Evolutionary conservation across 2,888 invertebrate genomes (phyloP), one percentile per base, ranked within the genome.

Genomic region (Acleris sparsana): DNA sequence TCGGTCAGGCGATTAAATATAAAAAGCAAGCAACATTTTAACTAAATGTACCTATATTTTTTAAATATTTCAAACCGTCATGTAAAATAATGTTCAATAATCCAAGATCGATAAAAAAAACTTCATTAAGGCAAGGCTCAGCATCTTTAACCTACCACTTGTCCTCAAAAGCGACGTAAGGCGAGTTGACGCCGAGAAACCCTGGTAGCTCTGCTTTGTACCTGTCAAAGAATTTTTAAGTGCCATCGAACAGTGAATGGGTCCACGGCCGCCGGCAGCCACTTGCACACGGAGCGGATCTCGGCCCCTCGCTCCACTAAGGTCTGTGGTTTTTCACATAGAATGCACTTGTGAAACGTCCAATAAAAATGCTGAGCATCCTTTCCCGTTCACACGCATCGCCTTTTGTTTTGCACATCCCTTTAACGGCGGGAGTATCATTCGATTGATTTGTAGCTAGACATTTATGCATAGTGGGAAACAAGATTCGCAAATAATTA

Each of bases 201-300:
- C 33, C 56, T 56, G 52, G 63, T 72, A 69, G 70, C 70, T 69
- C 70, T 71, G 76, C 72, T 72, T 77, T 85, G 81, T 84, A 83
- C 84, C 83, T 85, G 86, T 89, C 88, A 88, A 90, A 89, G 89
- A 88, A 84, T 85, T 81, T 82, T 85, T 75, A 85, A 91, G 91
- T 80, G 83, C 77, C 86, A 88, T 89, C 82, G 87, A 88, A 79
- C 72, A 76, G 74, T 83, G 86, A 85, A 86, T 82, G 80, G 75
- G 72, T 76, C 79, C 46, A 46, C 46, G 46, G 78, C 77, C 76
- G 75, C 77, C 75, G 72, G 72, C 75, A 77, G 82, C 86, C 88
- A 89, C 91, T 90, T 90, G 81, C 85, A 84, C 89, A 89, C 89
- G 89, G 76, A 84, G 81, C 83, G 77, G 74, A 81, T 82, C 82